Percentiles rank a stretch among this genome's conserved stretches.
These are phyloP conservation scores for Alectoris magna DNA, from an alignment of 2,797 vertebrate species.

Conservation along the genomic window DNA sequence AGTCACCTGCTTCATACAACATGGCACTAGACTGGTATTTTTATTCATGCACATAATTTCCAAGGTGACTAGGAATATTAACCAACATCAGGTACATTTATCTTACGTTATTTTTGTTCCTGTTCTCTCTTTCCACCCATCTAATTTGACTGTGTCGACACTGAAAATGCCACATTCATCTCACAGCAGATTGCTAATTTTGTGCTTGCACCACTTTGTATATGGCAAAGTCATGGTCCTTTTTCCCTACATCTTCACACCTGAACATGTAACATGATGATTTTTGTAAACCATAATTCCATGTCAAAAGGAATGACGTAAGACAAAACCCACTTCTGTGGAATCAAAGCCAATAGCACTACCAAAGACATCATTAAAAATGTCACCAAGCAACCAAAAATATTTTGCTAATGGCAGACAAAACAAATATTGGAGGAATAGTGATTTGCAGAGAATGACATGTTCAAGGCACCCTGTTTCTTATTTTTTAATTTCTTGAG, in stretches of 20 bases:
- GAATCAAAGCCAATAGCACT: neutral
- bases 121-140: neutral
- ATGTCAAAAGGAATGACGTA: neutral
- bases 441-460: neutral
- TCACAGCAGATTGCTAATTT: accelerated
- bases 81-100: neutral
- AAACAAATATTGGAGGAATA: neutral
- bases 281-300: accelerated
- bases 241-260: neutral
- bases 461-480: neutral
- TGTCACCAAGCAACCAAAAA: neutral
- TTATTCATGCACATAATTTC: neutral
- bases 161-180: neutral
- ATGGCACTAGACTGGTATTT: neutral
- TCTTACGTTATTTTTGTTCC: neutral
- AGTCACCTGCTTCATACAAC: neutral
- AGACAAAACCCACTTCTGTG: neutral
- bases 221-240: neutral
- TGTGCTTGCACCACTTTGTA: neutral
- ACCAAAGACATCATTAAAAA: neutral
- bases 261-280: neutral
- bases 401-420: neutral
- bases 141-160: neutral
- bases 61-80: neutral
- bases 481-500: neutral